Conservation (phyloP, 2,113 vertebrate species). For the Gavialis gangeticus region DNA sequence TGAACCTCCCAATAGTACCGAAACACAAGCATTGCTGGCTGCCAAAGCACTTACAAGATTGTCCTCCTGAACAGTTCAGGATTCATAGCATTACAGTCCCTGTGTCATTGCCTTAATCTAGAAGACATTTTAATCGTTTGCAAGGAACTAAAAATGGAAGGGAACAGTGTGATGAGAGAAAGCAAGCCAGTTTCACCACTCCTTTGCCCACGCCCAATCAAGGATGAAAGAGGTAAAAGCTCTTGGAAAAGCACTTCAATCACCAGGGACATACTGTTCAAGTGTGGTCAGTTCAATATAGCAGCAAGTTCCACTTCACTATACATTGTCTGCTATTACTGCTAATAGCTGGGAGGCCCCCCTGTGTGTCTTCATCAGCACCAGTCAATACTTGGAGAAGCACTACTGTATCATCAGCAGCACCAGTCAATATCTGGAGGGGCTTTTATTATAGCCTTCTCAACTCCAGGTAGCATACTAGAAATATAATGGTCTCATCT, state of each 20-base stretch:
- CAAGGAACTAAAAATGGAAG: neutral
- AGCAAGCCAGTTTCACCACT: neutral
- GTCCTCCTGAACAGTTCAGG: too few species aligned
- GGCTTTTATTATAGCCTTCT: neutral
- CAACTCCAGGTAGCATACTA: neutral
- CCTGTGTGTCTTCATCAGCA: neutral
- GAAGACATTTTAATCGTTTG: neutral
- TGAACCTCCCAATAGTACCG: neutral
- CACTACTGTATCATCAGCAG: too few species aligned
- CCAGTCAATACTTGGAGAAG: neutral
- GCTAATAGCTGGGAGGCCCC: neutral
- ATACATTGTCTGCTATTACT: neutral
- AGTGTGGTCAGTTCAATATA: too few species aligned
- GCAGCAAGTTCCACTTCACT: too few species aligned
- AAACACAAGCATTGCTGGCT: neutral
- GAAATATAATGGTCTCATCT: neutral
- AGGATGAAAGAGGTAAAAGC: neutral
- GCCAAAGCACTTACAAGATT: neutral
- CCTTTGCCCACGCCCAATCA: neutral
- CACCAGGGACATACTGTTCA: neutral
- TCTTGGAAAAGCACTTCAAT: neutral
- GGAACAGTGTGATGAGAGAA: neutral
- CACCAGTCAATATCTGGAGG: too few species aligned
- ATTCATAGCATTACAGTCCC: too few species aligned
- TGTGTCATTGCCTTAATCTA: too few species aligned